Base-by-base conservation (phyloP, 2,888 invertebrate genomes). In the Aporophyla lueneburgensis region DNA sequence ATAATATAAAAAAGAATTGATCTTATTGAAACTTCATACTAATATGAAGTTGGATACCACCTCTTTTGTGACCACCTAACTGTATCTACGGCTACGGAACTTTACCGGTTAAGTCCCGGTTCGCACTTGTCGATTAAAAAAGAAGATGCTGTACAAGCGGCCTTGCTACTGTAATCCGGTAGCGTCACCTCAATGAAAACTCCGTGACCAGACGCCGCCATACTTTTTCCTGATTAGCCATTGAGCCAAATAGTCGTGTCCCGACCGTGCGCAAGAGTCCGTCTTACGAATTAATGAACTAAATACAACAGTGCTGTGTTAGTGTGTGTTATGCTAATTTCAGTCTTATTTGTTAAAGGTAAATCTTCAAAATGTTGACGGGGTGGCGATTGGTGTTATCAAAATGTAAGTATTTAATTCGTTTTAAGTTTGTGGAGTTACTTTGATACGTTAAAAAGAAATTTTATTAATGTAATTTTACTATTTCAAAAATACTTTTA, bases 341-440 rank as follows among this genome's bases (percentile, higher is more conserved):
- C 12, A 77, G 74, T 87, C 74, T 83, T 86, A 72, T 86, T 89
- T 86, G 81, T 89, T 86, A 81, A 93, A 93, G 93, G 88, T 90
- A 88, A 87, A 81, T 51, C 71, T 75, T 84, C 90, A 92, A 92
- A 85, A 96, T 96, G 96, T 91, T 96, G 87, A 91, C 95, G 62
- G 96, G 96, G 91, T 96, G 96, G 96, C 91, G 93, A 80, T 91
- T 96, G 49, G 89, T 81, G 27, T 83, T 96, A 66, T 96, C 96
- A 68, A 96, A 95, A 94, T 86, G 96, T 96, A 89, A 95, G 96
- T 96, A 62, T n/a, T 70, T 24, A 16, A 68, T 62, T 56, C 5
- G 9, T 76, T 51, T 27, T 2, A 6, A 46, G 6, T 53, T 74
- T 43, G 5, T 27, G 1, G 6, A 7, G 3, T 7, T 46, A 2